Percentiles rank a stretch among this genome's conserved stretches.
Evolutionary conservation across 2,113 vertebrate species (phyloP).

Genomic region (Camarhynchus parvulus): DNA sequence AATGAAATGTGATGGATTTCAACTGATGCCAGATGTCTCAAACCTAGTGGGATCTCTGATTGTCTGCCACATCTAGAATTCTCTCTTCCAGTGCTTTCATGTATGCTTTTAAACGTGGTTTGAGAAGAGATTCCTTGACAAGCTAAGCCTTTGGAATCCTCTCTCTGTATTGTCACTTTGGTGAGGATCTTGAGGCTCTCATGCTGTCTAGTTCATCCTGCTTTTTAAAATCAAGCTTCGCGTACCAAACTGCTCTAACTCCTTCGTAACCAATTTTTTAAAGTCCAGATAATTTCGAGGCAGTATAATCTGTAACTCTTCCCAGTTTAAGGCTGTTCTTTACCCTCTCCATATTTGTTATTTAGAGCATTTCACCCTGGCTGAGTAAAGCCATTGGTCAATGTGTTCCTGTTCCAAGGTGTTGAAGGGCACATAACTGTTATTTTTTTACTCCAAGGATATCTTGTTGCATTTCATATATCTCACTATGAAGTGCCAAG

Average conservation of each 20-base stretch:
- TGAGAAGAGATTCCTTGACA: conserved; percentile 74
- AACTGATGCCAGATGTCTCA: conserved; percentile 81
- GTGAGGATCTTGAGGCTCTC: conserved; percentile 62
- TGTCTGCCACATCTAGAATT: conserved; percentile 73
- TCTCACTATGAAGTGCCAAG: neutral
- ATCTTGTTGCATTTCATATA: neutral
- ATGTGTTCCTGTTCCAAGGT: neutral
- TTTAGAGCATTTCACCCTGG: neutral
- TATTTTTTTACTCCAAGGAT: neutral
- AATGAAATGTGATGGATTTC: conserved; percentile 79
- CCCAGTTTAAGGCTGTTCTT: conserved; percentile 13
- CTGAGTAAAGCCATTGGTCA: neutral
- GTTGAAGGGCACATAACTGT: neutral
- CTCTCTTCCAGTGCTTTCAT: conserved; percentile 76
- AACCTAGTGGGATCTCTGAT: conserved; percentile 71
- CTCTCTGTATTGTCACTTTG: conserved; percentile 43
- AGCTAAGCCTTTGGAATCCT: conserved; percentile 69
- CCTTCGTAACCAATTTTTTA: conserved; percentile 19
- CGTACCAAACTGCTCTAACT: conserved; percentile 39
- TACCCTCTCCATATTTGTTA: conserved; percentile 26
- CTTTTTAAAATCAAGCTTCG: conserved; percentile 6
- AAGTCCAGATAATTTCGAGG: conserved; percentile 35
- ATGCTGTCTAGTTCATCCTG: neutral
- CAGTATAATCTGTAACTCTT: conserved; percentile 23
- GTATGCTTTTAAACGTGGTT: conserved; percentile 59